Evolutionary conservation across 2,113 vertebrate genomes (phyloP).

Genomic region (Ptilonorhynchus violaceus): DNA sequence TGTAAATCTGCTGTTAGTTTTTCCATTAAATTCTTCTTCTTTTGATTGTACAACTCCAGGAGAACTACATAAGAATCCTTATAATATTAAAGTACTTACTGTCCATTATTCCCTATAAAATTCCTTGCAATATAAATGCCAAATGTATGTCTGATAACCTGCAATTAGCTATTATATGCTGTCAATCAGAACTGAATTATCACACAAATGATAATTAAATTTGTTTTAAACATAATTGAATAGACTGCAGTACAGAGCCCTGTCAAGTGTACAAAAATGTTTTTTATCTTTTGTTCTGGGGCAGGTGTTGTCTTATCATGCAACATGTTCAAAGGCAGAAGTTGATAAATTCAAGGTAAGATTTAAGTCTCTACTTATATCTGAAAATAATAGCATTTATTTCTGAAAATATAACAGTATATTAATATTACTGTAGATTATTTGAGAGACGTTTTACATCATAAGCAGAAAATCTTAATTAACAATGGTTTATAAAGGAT

Average conservation of each 20-base stretch:
- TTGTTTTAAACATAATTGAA: conserved; percentile 20
- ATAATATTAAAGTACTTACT: background rate
- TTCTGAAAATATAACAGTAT: background rate
- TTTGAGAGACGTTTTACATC: background rate
- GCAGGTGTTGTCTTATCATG: conserved; percentile 97
- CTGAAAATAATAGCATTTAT: background rate
- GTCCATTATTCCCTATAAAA: background rate
- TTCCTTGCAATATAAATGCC: background rate
- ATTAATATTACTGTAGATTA: background rate
- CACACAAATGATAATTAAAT: background rate
- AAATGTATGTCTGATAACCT: background rate
- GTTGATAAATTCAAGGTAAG: conserved; percentile 99
- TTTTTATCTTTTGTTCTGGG: conserved; percentile 54
- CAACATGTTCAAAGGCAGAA: conserved; percentile 97
- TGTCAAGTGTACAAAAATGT: background rate
- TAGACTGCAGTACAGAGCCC: background rate
- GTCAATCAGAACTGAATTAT: conserved; percentile 6
- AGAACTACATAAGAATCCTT: background rate
- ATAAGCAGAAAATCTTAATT: background rate
- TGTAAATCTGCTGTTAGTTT: background rate
- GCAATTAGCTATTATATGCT: background rate
- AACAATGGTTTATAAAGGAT: background rate
- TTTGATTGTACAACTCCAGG: background rate
- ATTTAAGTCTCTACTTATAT: background rate
- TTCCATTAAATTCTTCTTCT: background rate